These are phyloP conservation scores for Brachypterus glaber DNA, from an alignment of 2,888 invertebrate genomes.

Conservation along the genomic window DNA sequence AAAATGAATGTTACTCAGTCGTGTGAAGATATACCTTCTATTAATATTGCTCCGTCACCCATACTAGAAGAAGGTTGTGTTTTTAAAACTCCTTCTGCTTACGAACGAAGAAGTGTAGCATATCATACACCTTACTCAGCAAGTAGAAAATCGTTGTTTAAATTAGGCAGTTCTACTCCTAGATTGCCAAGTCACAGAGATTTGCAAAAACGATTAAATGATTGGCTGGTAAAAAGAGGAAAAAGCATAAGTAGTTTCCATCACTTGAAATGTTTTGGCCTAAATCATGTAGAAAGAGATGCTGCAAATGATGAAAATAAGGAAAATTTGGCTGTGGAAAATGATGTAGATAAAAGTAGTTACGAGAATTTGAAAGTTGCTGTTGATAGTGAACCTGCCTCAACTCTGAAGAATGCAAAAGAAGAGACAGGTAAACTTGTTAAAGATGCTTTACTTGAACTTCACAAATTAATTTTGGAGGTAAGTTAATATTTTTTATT, in stretches of 20 bases:
- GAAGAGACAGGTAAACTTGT: slow-evolving; percentile 35
- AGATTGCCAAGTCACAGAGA: slow-evolving; percentile 13
- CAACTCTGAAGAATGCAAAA: slow-evolving; percentile 23
- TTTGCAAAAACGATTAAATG: slow-evolving; percentile 34
- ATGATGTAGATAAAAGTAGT: slow-evolving; percentile 34
- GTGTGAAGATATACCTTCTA: too few relatives aligned
- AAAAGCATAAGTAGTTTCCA: slow-evolving; percentile 44
- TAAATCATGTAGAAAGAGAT: slow-evolving; percentile 11
- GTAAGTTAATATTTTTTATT: too few relatives aligned
- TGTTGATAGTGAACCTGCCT: slow-evolving; percentile 23
- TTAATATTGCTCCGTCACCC: too few relatives aligned
- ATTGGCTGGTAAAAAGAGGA: slow-evolving; percentile 46
- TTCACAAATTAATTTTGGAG: slow-evolving; percentile 45
- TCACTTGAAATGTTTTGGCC: slow-evolving; percentile 46
- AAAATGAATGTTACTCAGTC: too few relatives aligned
- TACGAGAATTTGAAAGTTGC: slow-evolving; percentile 30
- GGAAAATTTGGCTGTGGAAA: slow-evolving; percentile 44
- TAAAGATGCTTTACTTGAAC: slow-evolving; percentile 44
- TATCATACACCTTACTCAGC: slow-evolving; percentile 11
- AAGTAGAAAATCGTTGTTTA: slow-evolving; percentile 9
- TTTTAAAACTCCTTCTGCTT: slow-evolving; percentile 25
- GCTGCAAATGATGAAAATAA: slow-evolving; percentile 38
- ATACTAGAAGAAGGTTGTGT: slow-evolving; percentile 16
- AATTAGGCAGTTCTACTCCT: slow-evolving; percentile 9
- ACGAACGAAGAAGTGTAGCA: slow-evolving; percentile 20